Evolutionary conservation across 2,113 vertebrate species (phyloP).

Genomic region (Micronisus gabar): DNA sequence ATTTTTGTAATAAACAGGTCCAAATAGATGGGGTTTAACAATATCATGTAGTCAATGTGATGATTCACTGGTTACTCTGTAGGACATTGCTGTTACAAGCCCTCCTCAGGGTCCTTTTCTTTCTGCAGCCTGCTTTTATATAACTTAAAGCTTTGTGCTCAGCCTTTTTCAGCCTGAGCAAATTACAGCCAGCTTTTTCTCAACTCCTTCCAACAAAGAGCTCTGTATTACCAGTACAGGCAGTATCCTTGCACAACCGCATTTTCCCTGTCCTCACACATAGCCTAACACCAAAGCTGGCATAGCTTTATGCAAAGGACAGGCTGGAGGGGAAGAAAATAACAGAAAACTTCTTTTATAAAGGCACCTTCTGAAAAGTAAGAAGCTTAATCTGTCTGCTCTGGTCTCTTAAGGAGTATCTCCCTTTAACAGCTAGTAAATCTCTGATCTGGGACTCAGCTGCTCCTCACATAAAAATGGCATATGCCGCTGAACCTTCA

Average conservation of each 20-base stretch:
- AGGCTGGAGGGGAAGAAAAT: not conserved
- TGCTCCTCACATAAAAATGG: not conserved
- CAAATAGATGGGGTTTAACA: not conserved
- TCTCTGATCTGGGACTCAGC: constrained; percentile 23
- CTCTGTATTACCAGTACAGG: not conserved
- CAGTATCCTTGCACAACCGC: not conserved
- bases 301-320: not conserved
- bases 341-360: not conserved
- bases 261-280: not conserved
- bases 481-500: not conserved
- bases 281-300: not conserved
- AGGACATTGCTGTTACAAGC: not conserved
- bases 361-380: not conserved
- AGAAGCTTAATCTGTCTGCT: not conserved
- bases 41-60: not conserved
- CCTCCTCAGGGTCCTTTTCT: not conserved
- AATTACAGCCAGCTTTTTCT: not conserved
- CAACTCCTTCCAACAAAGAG: not conserved
- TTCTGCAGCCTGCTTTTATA: not conserved
- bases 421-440: not conserved
- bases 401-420: not conserved
- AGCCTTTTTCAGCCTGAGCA: not conserved
- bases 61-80: constrained; percentile 4
- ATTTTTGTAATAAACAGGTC: not conserved
- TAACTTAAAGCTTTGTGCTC: not conserved